Conservation (phyloP, 2,797 vertebrate genomes). For the Buphagus erythrorhynchus region DNA sequence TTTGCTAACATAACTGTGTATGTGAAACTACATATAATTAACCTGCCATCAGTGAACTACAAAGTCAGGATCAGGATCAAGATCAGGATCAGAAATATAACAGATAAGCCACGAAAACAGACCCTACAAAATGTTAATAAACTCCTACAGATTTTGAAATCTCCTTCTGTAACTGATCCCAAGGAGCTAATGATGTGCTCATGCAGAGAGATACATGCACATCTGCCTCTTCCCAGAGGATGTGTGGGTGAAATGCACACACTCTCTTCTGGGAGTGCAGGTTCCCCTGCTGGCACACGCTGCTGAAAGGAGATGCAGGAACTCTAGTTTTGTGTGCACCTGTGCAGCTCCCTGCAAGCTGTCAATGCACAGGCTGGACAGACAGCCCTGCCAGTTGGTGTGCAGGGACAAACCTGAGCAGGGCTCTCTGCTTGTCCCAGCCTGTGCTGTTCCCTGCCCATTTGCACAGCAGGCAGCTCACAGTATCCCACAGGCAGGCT, state of each 20-base stretch:
- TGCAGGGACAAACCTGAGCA: not conserved
- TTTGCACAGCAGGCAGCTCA: not conserved
- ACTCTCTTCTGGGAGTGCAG: not conserved
- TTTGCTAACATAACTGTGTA: not conserved
- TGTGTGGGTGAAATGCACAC: not conserved
- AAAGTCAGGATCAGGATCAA: not conserved
- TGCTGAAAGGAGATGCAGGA: not conserved
- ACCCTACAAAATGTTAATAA: not conserved
- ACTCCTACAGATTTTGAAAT: not conserved
- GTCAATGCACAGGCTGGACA: not conserved
- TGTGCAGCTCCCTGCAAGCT: not conserved
- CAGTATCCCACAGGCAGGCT: fast-evolving
- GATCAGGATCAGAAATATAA: not conserved
- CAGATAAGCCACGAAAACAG: not conserved
- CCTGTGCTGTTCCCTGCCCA: fast-evolving
- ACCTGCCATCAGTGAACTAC: not conserved
- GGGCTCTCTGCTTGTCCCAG: not conserved
- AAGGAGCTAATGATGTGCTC: not conserved
- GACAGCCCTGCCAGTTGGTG: fast-evolving
- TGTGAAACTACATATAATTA: not conserved
- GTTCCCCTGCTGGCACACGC: too few relatives aligned
- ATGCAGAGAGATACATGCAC: not conserved
- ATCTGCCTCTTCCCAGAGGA: not conserved
- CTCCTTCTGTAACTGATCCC: not conserved
- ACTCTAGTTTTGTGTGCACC: not conserved